phyloP scores from a whole-genome alignment of 2,888 invertebrate genomes.

The Lepidochitona cinerea region DNA sequence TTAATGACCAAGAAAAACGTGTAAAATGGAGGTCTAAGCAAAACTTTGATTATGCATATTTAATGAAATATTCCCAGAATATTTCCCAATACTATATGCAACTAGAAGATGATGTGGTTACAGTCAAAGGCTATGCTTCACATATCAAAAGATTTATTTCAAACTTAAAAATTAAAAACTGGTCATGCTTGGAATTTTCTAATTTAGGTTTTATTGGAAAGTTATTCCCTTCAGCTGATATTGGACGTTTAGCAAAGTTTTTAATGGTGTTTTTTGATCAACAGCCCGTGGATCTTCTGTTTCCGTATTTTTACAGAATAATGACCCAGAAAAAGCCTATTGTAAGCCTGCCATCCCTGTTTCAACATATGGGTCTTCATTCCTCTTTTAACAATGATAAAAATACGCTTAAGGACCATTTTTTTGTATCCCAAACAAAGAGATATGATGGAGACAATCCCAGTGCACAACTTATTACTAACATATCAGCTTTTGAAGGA shows the following conservation, averaged over 20 bases:
- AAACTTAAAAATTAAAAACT: constrained; percentile 14
- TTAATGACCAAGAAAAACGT: constrained; percentile 61
- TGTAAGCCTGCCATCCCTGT: constrained; percentile 34
- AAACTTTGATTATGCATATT: constrained; percentile 69
- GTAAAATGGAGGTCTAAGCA: constrained; percentile 71
- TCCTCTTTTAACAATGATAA: constrained; percentile 2
- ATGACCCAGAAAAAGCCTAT: constrained; percentile 35
- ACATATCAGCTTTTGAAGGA: constrained; percentile 57
- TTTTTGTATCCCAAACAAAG: constrained; percentile 28
- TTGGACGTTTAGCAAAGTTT: constrained; percentile 49
- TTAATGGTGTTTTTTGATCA: constrained; percentile 53
- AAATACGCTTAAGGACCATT: not conserved
- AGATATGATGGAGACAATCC: constrained; percentile 63
- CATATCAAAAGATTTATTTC: constrained; percentile 61
- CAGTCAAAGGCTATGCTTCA: constrained; percentile 57
- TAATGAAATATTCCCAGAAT: constrained; percentile 60
- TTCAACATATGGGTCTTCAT: constrained; percentile 2
- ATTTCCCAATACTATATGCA: constrained; percentile 67
- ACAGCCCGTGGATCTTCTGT: constrained; percentile 49
- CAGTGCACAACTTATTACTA: constrained; percentile 64
- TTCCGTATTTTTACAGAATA: constrained; percentile 43
- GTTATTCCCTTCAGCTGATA: constrained; percentile 40
- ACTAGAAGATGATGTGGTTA: constrained; percentile 69
- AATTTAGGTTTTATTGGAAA: constrained; percentile 53
- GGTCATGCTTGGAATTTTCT: constrained; percentile 49